Percentiles rank a stretch among this genome's conserved stretches.
Conservation (phyloP, 2,797 vertebrate genomes). For the Parambassis ranga region DNA sequence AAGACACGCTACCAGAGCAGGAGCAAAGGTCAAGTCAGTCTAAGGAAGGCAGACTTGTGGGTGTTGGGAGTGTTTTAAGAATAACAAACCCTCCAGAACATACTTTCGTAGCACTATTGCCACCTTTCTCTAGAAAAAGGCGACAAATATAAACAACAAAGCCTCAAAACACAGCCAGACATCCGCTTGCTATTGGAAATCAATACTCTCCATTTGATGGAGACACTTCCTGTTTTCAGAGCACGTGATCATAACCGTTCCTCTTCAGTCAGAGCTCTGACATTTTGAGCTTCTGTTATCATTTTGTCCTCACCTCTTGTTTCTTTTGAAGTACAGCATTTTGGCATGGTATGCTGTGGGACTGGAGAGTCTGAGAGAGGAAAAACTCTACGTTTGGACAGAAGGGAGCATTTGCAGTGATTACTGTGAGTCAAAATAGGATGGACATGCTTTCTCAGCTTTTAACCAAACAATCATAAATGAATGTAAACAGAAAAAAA, state of each 20-base stretch:
- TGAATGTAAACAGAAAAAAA: too few species aligned
- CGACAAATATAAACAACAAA: conserved; percentile 49
- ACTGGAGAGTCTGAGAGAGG: conserved; percentile 18
- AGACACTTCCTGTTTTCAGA: conserved; percentile 39
- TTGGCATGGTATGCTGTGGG: too few species aligned
- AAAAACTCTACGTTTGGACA: conserved; percentile 7
- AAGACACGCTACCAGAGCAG: conserved; percentile 15
- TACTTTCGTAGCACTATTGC: conserved; percentile 9
- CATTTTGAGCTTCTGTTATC: conserved; percentile 52
- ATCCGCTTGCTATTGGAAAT: conserved; percentile 55
- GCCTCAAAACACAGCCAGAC: conserved; percentile 30
- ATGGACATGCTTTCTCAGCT: not conserved
- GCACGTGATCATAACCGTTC: conserved; percentile 32
- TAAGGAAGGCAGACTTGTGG: conserved; percentile 31
- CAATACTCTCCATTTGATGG: conserved; percentile 47
- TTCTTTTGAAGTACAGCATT: conserved; percentile 40
- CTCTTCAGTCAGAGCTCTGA: conserved; percentile 11
- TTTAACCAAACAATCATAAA: too few species aligned
- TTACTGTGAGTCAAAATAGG: too few species aligned
- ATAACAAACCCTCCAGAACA: conserved; percentile 47
- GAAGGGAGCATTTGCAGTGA: too few species aligned
- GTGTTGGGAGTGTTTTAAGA: conserved; percentile 38
- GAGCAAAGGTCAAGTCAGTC: conserved; percentile 46
- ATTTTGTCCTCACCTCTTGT: conserved; percentile 19
- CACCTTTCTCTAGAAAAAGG: conserved; percentile 13